Evolutionary conservation across 1,140 invertebrate species (phyloP).

Genomic region (Leptinotarsa defecta): DNA sequence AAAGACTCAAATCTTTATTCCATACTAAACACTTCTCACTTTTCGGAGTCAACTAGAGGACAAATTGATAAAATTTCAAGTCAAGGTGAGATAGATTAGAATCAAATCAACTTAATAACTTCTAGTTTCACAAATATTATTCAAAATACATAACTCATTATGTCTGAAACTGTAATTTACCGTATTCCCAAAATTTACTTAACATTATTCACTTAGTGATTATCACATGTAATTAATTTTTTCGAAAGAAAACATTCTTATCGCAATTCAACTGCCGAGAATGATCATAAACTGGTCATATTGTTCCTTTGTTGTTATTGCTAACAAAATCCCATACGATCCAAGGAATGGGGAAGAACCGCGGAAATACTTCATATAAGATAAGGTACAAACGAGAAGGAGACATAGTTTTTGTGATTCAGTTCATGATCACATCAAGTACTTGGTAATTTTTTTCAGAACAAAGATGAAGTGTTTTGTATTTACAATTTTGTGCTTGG

Average conservation of each 20-base stretch:
- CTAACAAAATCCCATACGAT: neutral
- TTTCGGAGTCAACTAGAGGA: no score
- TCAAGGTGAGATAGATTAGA: no score
- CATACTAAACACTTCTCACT: no score
- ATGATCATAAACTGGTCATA: neutral
- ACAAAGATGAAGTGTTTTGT: conserved; percentile 20
- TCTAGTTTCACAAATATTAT: no score
- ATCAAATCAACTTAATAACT: no score
- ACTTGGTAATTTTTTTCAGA: neutral
- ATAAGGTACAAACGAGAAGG: neutral
- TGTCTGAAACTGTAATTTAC: no score
- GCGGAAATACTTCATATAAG: neutral
- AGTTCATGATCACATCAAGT: neutral
- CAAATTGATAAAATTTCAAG: no score
- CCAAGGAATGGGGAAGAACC: neutral
- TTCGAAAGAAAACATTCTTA: neutral
- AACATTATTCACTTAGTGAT: no score
- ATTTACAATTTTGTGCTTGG: conserved; percentile 1
- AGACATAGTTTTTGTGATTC: neutral
- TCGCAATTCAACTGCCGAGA: neutral
- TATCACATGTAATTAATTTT: no score
- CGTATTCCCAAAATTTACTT: no score
- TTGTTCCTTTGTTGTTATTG: neutral
- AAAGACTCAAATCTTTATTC: no score
- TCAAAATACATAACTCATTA: no score